Evolutionary conservation across 2,888 invertebrate species (phyloP), one percentile per base, ranked within the genome.

Genomic region (Oscheius onirici): DNA sequence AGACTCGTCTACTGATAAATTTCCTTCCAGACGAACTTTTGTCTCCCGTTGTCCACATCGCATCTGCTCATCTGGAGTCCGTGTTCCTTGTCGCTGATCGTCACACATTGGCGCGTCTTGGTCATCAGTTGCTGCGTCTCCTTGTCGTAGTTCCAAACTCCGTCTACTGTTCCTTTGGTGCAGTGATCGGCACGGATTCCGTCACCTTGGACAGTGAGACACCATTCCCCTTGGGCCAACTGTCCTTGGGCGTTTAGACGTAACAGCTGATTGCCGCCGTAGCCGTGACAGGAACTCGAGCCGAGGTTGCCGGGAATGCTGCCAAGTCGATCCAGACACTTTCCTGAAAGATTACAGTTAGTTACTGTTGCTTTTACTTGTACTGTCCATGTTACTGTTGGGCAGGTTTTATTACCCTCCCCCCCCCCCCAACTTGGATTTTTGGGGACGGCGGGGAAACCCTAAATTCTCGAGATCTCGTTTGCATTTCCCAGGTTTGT

Each of bases 211-310:
- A 94, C 94, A 86, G 95, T 94, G 13, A 97, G 92, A 87, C 99
- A 99, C 55, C 97, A 91, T 89, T 99, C 99, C 28, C 97, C 99
- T 1, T 95, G 93, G 34, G 95, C 94, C 60, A 97, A 88, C 89
- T 97, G 97, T 0, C 97, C 97, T 79, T 94, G 93, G 20, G 92
- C 92, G 90, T 99, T 99, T 68, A 97, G 90, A 41, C 97, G 91
- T 87, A 95, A 92, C 84, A 96, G 91, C 90, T 92, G 92, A 90
- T 96, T 97, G 87, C 94, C 95, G 72, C 97, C 97, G 82, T 92
- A 92, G 26, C 96, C 95, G 89, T 99, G 97, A 87, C 97, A 99
- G 67, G 92, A 91, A n/a, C 94, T 93, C 13, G 94, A 92, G 73
- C 95, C 95, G 90, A 97, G 93, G 76, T 92, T 78, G 92, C 93